phyloP scores from a whole-genome alignment of 2,113 vertebrate genomes.

The Emydura subglobosa region DNA sequence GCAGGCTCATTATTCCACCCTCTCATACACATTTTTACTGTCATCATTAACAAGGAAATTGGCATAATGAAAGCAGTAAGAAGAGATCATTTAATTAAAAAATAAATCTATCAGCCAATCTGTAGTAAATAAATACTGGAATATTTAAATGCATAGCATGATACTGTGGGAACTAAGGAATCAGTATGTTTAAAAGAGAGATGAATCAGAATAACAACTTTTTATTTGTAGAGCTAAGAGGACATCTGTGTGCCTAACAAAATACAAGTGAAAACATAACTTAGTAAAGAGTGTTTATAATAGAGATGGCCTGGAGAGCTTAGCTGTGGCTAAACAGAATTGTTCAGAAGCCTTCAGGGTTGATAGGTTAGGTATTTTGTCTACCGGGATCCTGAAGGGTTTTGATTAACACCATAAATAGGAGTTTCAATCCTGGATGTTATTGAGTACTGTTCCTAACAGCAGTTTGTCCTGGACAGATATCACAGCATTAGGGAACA shows the following conservation, averaged over 20 bases:
- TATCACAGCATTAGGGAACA: conserved; percentile 32
- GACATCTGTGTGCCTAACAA: neutral
- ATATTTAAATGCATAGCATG: neutral
- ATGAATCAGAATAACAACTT: neutral
- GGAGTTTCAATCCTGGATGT: conserved; percentile 4
- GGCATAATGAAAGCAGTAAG: neutral
- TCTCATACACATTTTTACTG: neutral
- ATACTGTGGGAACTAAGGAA: neutral
- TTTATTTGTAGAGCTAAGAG: neutral
- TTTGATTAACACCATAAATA: conserved; percentile 58
- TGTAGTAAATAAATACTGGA: conserved; percentile 29
- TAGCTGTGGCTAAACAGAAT: conserved; percentile 3
- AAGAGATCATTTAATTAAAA: neutral
- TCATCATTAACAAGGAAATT: neutral
- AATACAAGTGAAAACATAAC: conserved; percentile 43
- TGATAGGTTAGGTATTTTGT: conserved; percentile 18
- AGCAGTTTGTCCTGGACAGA: conserved; percentile 44
- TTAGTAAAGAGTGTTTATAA: conserved; percentile 17
- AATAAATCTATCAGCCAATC: neutral
- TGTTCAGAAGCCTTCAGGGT: conserved; percentile 16
- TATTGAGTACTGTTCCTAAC: conserved; percentile 21
- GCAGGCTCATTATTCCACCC: neutral
- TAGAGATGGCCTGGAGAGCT: neutral
- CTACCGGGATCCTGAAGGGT: neutral
- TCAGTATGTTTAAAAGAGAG: neutral